A percentile compares a stretch with the other conserved stretches of the same genome.
Evolutionary conservation across 2,888 invertebrate genomes (phyloP).

Genomic region (Chymomyza caudatula): DNA sequence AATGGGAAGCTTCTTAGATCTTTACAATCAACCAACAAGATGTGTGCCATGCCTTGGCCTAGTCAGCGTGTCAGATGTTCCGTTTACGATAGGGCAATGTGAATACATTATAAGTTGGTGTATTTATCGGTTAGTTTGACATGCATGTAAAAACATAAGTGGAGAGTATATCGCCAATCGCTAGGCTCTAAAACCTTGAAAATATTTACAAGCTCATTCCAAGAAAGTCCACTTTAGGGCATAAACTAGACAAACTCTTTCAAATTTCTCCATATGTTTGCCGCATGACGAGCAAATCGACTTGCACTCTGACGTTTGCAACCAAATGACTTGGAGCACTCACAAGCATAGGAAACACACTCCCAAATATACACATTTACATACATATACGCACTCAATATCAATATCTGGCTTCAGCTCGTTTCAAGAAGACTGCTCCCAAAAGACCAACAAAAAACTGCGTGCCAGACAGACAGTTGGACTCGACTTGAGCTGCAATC

Average conservation of each 20-base stretch:
- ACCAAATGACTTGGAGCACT: constrained; percentile 2
- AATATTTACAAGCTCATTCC: constrained; percentile 55
- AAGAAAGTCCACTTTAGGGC: constrained; percentile 63
- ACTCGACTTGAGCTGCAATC: constrained; percentile 14
- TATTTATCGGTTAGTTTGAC: neutral
- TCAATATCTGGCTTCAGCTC: neutral
- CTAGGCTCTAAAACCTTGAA: neutral
- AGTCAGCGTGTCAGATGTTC: neutral
- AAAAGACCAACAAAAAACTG: constrained; percentile 22
- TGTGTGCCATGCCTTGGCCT: neutral
- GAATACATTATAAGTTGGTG: neutral
- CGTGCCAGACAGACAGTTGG: constrained; percentile 31
- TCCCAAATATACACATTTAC: neutral
- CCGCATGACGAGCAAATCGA: neutral
- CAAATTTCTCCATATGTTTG: constrained; percentile 36
- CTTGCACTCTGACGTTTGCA: constrained; percentile 24
- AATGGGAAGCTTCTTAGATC: neutral
- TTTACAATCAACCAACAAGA: no score
- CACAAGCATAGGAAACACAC: neutral
- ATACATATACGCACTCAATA: neutral
- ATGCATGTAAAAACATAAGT: neutral
- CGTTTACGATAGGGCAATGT: neutral
- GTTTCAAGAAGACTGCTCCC: constrained; percentile 30
- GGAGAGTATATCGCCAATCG: neutral
- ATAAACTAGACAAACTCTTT: constrained; percentile 17